Base-by-base conservation (phyloP, 1,140 invertebrate genomes). In the Rhagoletis zephyria region DNA sequence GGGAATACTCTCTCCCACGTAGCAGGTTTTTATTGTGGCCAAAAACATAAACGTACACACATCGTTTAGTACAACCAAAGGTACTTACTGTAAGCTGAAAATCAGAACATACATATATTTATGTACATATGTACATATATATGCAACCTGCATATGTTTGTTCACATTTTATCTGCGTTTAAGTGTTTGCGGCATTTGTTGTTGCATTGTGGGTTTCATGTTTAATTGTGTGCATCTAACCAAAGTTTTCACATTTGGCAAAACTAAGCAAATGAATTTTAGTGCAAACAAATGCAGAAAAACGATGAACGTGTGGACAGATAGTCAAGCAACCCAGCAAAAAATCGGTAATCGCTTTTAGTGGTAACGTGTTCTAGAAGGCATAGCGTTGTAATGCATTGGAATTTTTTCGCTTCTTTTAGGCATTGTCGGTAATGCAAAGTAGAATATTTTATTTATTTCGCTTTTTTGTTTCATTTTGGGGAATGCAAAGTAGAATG, bases 181-280 rank as follows among this genome's bases (percentile, higher is more conserved):
- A 74, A 48, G 42, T 42, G 42, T 3, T 45, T 59, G 59, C 63
- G 61, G 56, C 56, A 63, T 42, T 86, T 61, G 51, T 61, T 61
- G 60, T 86, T 45, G 30, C 7, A 45, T 81, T 81, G 74, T 86
- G 59, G 59, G 5, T 86, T 48, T 86, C 19, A 60, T 48, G 59
- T 61, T 86, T 86, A 64, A 86, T 86, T 86, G 59, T 63, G 60
- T 61, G 61, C 59, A 59, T 86, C 63, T 86, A 12, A 63, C 60
- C 85, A 86, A 86, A 86, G 85, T 86, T 86, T 86, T 86, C 85
- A 12, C 59, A 86, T 86, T 63, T 60, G 4, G 19, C 42, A 63
- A 48, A 48, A 19, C 3, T 74, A 81, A 81, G 48, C 48, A 59
- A 59, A 30, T 70, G 2, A 56, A 56, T 81, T 14, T 14, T n/a